Percentiles rank a stretch among this genome's conserved stretches.
Evolutionary conservation across 2,888 invertebrate species (phyloP).

Genomic region (Uropetala carovei): DNA sequence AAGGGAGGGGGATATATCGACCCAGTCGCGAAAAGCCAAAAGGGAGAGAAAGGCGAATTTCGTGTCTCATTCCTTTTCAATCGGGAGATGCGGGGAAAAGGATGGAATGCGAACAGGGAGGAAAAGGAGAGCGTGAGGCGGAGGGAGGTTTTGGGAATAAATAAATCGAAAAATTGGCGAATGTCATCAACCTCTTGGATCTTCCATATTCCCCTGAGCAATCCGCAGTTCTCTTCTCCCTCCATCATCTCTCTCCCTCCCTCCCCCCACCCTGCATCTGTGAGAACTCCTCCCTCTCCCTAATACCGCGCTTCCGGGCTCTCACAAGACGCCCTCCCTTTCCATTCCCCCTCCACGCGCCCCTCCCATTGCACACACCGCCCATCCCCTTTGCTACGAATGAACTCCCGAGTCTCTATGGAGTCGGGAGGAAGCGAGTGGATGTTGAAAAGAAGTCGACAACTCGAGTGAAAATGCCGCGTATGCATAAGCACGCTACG

Average conservation of each 20-base stretch:
- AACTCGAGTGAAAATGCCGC: slow-evolving; percentile 6
- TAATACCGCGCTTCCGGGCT: background rate
- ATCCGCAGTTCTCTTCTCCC: too few relatives aligned
- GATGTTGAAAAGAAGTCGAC: background rate
- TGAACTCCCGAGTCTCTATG: background rate
- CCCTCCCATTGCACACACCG: background rate
- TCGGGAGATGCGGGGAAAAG: background rate
- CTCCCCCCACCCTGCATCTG: too few relatives aligned
- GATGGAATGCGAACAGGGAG: background rate
- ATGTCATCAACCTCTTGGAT: background rate
- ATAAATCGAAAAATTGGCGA: slow-evolving; percentile 16
- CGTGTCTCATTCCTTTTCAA: background rate
- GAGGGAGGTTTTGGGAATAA: background rate
- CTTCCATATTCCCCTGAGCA: background rate
- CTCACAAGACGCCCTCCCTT: background rate
- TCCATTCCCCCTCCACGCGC: background rate
- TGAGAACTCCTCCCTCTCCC: background rate
- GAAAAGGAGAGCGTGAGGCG: background rate
- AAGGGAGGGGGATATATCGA: background rate
- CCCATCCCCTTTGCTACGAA: background rate
- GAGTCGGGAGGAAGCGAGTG: background rate
- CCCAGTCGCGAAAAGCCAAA: background rate
- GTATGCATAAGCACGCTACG: slow-evolving; percentile 26
- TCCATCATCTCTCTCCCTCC: background rate
- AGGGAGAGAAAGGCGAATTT: background rate